phyloP scores from a whole-genome alignment of 2,113 vertebrate genomes.

The Oenanthe melanoleuca region DNA sequence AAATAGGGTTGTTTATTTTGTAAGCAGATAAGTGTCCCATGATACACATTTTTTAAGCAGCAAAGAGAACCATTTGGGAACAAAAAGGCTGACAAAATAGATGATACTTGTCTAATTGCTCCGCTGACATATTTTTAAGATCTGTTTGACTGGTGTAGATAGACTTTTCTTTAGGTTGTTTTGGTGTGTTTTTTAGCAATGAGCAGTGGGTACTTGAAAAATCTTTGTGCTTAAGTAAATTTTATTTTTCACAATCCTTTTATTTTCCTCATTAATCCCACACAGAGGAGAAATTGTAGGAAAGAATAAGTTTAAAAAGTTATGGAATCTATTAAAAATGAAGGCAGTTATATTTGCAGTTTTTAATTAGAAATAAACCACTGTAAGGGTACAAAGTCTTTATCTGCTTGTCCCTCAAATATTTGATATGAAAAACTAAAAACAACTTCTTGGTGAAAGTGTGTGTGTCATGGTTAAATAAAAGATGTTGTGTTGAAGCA shows the following conservation, averaged over 20 bases:
- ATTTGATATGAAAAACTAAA: neutral
- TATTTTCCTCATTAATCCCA: neutral
- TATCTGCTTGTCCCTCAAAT: neutral
- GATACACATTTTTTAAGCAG: neutral
- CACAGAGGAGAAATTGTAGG: neutral
- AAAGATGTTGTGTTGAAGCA: neutral
- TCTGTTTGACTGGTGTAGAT: neutral
- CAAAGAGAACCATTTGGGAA: neutral
- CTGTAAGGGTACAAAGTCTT: neutral
- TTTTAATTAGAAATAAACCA: neutral
- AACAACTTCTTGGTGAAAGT: neutral
- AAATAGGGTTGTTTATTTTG: neutral
- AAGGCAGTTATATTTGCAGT: neutral
- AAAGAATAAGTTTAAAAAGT: neutral
- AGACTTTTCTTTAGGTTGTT: neutral
- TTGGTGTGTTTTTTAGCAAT: neutral
- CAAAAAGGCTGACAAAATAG: neutral
- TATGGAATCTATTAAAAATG: neutral
- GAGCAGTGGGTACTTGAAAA: neutral
- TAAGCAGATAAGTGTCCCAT: neutral
- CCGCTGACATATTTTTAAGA: neutral
- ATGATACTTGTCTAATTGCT: neutral
- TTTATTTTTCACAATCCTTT: neutral
- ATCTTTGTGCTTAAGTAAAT: neutral
- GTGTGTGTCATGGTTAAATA: neutral